Conservation (phyloP, 2,888 invertebrate species). For the Tenodera sinensis region DNA sequence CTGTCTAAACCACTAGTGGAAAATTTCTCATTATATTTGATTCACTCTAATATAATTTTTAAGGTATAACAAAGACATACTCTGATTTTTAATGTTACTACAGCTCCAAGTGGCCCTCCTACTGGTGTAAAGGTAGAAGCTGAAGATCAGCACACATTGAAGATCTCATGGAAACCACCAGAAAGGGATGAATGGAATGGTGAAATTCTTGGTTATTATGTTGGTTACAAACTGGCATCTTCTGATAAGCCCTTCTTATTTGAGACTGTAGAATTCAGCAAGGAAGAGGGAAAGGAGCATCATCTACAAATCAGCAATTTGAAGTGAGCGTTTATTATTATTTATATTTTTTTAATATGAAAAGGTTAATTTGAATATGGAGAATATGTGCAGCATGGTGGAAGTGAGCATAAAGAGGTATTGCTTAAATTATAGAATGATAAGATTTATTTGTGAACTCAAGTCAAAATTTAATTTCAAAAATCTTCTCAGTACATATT, state of each 20-base stretch:
- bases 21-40: no score
- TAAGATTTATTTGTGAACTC: no score
- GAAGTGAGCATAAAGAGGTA: no score
- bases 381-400: no score
- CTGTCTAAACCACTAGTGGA: no score
- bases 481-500: no score
- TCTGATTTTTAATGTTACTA: slow-evolving; percentile 18
- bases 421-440: no score
- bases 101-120: slow-evolving; percentile 75
- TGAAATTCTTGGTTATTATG: slow-evolving; percentile 85
- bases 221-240: slow-evolving; percentile 81
- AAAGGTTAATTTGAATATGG: no score
- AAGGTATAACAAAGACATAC: neutral
- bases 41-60: no score
- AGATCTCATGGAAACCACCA: slow-evolving; percentile 89
- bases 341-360: no score
- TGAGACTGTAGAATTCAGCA: slow-evolving; percentile 87
- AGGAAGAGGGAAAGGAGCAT: slow-evolving; percentile 89
- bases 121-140: slow-evolving; percentile 82
- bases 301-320: slow-evolving; percentile 76
- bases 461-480: no score
- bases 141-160: slow-evolving; percentile 79
- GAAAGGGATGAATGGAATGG: slow-evolving; percentile 88
- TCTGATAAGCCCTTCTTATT: slow-evolving; percentile 80
- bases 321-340: slow-evolving; percentile 50